A percentile compares a stretch with the other conserved stretches of the same genome.
These are phyloP conservation scores for Dipodomys stephensi DNA, from an alignment of 2,113 vertebrate species.

Conservation along the genomic window DNA sequence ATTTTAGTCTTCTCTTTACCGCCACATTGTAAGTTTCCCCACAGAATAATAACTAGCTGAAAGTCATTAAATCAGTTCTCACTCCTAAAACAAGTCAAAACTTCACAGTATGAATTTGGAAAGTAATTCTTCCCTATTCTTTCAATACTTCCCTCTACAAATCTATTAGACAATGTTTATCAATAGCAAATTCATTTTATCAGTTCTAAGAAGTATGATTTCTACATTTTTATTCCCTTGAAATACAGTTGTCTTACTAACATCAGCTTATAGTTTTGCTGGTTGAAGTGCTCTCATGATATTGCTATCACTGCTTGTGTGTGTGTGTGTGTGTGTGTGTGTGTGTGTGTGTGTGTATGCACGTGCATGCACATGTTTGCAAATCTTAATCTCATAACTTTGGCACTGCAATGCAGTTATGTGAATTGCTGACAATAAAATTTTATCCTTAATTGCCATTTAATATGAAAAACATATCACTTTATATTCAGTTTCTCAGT, in stretches of 20 bases:
- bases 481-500: background rate
- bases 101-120: background rate
- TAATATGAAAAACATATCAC: background rate
- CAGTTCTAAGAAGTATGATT: background rate
- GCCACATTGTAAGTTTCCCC: background rate
- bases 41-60: background rate
- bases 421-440: background rate
- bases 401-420: background rate
- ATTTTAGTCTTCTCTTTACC: background rate
- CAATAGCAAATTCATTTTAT: background rate
- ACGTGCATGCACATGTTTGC: accelerated
- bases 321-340: too few relatives aligned
- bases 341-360: too few relatives aligned
- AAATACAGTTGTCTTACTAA: background rate
- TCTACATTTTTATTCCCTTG: background rate
- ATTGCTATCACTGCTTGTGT: background rate
- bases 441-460: background rate
- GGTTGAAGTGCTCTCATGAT: background rate
- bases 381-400: background rate
- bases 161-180: background rate
- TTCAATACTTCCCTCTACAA: background rate
- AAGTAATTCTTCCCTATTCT: background rate
- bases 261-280: background rate
- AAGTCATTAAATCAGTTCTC: background rate
- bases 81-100: background rate